Evolutionary conservation across 2,797 vertebrate species (phyloP).

Genomic region (Hypotaenidia okinawae): DNA sequence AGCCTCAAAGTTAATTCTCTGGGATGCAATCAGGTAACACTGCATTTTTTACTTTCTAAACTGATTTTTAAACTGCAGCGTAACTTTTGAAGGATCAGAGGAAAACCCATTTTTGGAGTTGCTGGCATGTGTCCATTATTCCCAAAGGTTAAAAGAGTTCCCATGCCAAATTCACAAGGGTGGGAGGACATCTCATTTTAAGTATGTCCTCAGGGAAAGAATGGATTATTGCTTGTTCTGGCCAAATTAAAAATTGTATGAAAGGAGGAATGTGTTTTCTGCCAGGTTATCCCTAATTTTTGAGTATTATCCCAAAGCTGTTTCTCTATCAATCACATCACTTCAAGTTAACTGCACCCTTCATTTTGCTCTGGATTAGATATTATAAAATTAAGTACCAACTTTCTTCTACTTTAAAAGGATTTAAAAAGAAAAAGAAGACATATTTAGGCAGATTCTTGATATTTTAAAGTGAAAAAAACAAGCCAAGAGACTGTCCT

Average conservation of each 20-base stretch:
- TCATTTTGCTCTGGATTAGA: neutral
- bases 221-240: neutral
- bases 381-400: neutral
- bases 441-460: neutral
- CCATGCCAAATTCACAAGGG: neutral
- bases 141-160: neutral
- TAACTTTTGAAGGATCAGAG: neutral
- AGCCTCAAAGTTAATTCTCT: neutral
- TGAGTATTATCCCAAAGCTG: neutral
- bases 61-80: neutral
- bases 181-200: neutral
- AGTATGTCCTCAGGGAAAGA: neutral
- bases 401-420: neutral
- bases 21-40: neutral
- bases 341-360: neutral
- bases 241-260: neutral
- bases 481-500: neutral
- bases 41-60: neutral
- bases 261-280: neutral
- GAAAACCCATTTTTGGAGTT: neutral
- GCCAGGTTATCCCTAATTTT: neutral
- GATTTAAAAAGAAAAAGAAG: too few species aligned
- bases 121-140: neutral
- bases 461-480: neutral
- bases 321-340: neutral